Evolutionary conservation across 1,140 invertebrate genomes (phyloP), one percentile per base, ranked within the genome.

Genomic region (Hylaeus volcanicus): DNA sequence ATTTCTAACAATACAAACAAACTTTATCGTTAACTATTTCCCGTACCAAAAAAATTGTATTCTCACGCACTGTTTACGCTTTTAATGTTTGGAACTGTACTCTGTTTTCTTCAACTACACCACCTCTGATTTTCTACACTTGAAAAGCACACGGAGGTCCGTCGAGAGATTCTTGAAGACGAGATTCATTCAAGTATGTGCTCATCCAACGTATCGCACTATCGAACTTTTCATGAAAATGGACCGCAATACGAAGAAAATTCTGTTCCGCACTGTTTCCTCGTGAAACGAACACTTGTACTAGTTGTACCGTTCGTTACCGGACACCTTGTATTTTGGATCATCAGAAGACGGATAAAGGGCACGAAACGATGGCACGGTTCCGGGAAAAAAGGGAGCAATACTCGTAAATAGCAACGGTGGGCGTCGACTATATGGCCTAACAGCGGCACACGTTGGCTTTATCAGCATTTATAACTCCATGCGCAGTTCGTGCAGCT

Each of bases 391-490:
- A 79, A 79, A 73, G 53, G 45, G 48, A n/a, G 55, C 3, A 48
- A 63, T 61, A 58, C 51, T 80, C 77, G 65, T 70, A 83, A 83
- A 83, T 83, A 80, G 71, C 68, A 45, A n/a, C 56, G 64, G 81
- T 58, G 55, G 77, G 77, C 53, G 70, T 45, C n/a, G 63, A 56
- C 9, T 61, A 5, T 74, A 58, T 37, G 5, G 15, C 15, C 73
- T 61, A 51, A 76, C 72, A 74, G 65, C 48, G 56, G 63, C 48
- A 14, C 51, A 58, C 53, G n/a, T 39, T 66, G 12, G 58, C 53
- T 83, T 83, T 82, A 71, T 82, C 77, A 82, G 78, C 82, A 58
- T 84, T 84, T 84, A 84, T 84, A 84, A 81, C 79, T 81, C 51
- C 53, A n/a, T 70, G 76, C 55, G 69, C 26, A 56, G 68, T 39